phyloP scores from a whole-genome alignment of 2,797 vertebrate genomes.

The Sebastes reedi region DNA sequence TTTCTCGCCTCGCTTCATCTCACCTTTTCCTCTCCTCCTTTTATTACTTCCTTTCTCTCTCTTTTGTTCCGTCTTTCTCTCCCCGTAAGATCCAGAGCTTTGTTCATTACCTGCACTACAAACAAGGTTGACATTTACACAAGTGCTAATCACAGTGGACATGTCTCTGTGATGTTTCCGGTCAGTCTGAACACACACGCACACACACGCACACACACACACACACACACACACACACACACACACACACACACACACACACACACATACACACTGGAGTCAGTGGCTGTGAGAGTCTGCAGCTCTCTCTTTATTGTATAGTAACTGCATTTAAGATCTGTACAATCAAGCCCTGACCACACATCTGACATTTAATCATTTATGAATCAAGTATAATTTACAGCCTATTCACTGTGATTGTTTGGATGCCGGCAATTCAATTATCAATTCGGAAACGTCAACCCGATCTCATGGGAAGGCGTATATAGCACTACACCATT shows the following conservation, averaged over 20 bases:
- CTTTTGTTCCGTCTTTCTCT: background rate
- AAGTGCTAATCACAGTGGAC: conserved; percentile 67
- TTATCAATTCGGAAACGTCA: background rate
- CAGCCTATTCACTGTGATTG: background rate
- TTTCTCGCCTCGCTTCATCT: background rate
- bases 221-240: conserved; percentile 7
- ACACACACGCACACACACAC: background rate
- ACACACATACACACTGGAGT: background rate
- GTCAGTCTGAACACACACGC: conserved; percentile 42
- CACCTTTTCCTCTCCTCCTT: background rate
- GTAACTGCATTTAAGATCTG: background rate
- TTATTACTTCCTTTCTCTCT: background rate
- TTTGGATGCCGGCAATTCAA: background rate
- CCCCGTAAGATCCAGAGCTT: conserved; percentile 22
- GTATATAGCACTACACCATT: too few relatives aligned
- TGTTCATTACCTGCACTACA: conserved; percentile 64
- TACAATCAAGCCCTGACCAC: background rate
- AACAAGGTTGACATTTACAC: conserved; percentile 74
- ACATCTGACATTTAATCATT: background rate
- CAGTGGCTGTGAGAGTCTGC: background rate
- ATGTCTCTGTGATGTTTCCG: conserved; percentile 62
- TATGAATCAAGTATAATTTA: background rate
- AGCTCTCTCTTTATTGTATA: background rate
- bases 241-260: background rate
- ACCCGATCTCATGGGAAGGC: too few relatives aligned